Base-by-base conservation (phyloP, 2,797 vertebrate species). In the Acestrorhynchus altus region DNA sequence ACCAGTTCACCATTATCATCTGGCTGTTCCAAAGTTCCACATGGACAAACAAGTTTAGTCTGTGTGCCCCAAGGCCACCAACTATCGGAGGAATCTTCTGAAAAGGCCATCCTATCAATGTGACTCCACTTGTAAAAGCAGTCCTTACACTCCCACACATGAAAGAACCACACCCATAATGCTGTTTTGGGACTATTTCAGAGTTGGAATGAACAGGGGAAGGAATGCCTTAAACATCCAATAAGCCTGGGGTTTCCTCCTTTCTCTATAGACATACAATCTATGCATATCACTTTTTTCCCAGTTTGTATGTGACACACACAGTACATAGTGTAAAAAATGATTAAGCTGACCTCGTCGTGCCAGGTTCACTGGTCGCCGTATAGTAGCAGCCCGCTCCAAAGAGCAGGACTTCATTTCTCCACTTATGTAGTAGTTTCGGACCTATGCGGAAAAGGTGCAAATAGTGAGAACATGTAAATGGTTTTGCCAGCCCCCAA, bases 361-460 rank as follows among this genome's bases (percentile, higher is more conserved):
- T 81, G 89, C 91, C 76, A 99, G 88, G 86, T 95, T 95, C 71
- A 96, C 90, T 0, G 97, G 96, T 81, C 96, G 95, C 35, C 97
- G 93, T 73, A 98, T 89, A 0, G 97, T 95, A 67, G 92, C 91
- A 46, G 93, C 86, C 74, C 96, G 94, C 87, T 96, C 94, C 60
- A 98, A 90, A 76, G 95, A 91, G 79, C 91, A 95, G 0, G 87
- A 78, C 49, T 93, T 94, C 80, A 98, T 83, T 83, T 98, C 97
- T 60, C 86, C 94, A 3, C 92, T 96, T 84, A 98, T 86, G 76
- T 95, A 96, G 31, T 98, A 87, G 4, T 98, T 97, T 73, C 94
- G 96, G 83, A 99, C 96, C 98, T 99, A 47, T 35, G 18, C 9
- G 56, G 11, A 70, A 52, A 16, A 46, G 54, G 15, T 16, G 0